A percentile compares a stretch with the other conserved stretches of the same genome.
These are phyloP conservation scores for Steinernema feltiae DNA, from an alignment of 1,140 invertebrate species.

Conservation along the genomic window DNA sequence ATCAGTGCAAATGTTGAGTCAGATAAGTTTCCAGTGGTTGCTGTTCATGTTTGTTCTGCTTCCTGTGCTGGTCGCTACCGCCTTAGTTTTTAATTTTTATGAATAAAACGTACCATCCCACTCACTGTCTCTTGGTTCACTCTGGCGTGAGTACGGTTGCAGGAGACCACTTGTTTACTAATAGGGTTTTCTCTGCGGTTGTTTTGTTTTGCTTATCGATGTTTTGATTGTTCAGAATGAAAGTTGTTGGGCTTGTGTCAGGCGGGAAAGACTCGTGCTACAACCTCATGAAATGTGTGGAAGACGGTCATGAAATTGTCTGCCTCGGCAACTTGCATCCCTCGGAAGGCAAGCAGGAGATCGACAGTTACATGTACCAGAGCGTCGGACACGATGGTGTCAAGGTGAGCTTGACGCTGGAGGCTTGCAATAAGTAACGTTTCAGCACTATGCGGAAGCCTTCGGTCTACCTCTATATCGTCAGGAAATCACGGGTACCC, in stretches of 20 bases:
- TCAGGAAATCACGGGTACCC: constrained; percentile 70
- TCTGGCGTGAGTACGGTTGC: too few species aligned
- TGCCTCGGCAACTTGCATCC: constrained; percentile 91
- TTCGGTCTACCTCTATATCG: constrained; percentile 85
- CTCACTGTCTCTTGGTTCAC: background rate
- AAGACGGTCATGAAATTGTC: constrained; percentile 88
- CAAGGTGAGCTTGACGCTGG: constrained; percentile 58
- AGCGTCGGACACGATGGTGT: constrained; percentile 93
- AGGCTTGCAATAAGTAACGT: background rate
- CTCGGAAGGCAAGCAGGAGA: constrained; percentile 74
- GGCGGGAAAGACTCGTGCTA: constrained; percentile 98
- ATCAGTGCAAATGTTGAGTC: background rate
- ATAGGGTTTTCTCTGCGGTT: background rate
- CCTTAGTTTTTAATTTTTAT: background rate
- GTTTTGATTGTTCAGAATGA: constrained; percentile 69
- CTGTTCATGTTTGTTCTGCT: background rate
- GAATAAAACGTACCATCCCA: background rate
- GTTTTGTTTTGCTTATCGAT: background rate
- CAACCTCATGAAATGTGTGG: constrained; percentile 94
- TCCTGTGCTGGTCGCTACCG: constrained; percentile 7
- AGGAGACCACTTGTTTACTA: background rate
- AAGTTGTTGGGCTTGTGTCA: constrained; percentile 80
- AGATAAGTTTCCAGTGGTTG: background rate
- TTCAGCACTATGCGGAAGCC: constrained; percentile 75
- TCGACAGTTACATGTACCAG: constrained; percentile 99